Base-by-base conservation (phyloP, 2,888 invertebrate genomes). In the Diarsia mendica region DNA sequence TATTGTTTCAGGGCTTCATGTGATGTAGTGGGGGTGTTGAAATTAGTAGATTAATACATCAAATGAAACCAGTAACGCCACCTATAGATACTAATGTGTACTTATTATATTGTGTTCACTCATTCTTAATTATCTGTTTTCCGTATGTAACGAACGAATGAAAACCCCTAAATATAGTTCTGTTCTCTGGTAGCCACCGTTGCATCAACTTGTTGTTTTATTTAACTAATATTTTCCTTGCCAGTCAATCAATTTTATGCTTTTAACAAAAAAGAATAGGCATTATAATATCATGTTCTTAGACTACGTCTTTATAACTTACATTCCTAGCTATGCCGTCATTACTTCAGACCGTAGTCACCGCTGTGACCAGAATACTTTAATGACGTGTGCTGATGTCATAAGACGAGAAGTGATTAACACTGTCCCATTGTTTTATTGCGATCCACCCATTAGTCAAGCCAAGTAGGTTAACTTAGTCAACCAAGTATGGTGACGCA, bases 331-430 rank as follows among this genome's bases (percentile, higher is more conserved):
- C 61, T 51, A 68, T 88, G 75, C 83, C 83, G 82, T 79, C 87
- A 87, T 71, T 46, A 46, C 55, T 51, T 46, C 60, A 61, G 68
- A 58, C 61, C 68, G 66, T 74, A 75, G 67, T 81, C 76, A 78
- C 55, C 33, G 28, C 49, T 79, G 84, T 88, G 87, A 84, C 80
- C 80, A 23, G 88, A 87, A 84, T 88, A 68, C 69, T 63, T 75
- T 81, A 83, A 83, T 85, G 83, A 87, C 87, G 86, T 79, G 58
- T 58, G 70, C 69, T 89, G 89, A 89, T 82, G 85, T 89, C 89
- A 88, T 72, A 15, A 75, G 67, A 80, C 74, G 77, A 66, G 78
- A 18, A 61, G 64, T 84, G 70, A 78, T 78, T 72, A 85, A 70
- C 67, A 48, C 28, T 66, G 55, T 53, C 28, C 69, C 53, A 82